phyloP scores from a whole-genome alignment of 2,888 invertebrate species.

The Fragum sueziense region DNA sequence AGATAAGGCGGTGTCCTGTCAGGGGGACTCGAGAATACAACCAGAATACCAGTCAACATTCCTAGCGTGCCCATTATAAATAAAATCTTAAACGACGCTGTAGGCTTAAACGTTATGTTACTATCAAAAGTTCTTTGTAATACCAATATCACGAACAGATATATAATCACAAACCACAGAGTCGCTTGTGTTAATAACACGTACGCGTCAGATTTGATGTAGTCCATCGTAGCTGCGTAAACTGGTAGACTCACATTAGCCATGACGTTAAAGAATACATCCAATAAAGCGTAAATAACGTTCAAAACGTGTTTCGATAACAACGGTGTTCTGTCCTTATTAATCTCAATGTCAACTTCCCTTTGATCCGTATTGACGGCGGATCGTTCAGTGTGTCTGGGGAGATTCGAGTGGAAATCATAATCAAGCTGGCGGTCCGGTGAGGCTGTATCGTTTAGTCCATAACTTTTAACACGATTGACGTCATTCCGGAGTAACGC shows the following conservation, averaged over 20 bases:
- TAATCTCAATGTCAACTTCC: slow-evolving; percentile 13
- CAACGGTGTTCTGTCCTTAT: slow-evolving; percentile 14
- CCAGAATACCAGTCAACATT: slow-evolving; percentile 64
- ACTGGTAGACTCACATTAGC: slow-evolving; percentile 65
- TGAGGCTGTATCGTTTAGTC: slow-evolving; percentile 7
- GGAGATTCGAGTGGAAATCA: neutral
- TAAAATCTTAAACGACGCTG: slow-evolving; percentile 53
- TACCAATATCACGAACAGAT: slow-evolving; percentile 50
- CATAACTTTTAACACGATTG: neutral
- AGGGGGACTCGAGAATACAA: slow-evolving; percentile 66
- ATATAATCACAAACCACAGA: slow-evolving; percentile 57
- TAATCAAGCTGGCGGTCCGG: neutral
- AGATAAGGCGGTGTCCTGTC: slow-evolving; percentile 67
- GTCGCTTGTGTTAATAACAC: slow-evolving; percentile 55
- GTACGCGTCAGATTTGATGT: slow-evolving; percentile 59
- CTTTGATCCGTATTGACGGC: neutral
- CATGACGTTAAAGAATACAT: slow-evolving; percentile 59
- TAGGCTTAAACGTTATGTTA: slow-evolving; percentile 46
- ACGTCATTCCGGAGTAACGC: neutral
- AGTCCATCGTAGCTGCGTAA: slow-evolving; percentile 63
- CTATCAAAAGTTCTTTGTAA: slow-evolving; percentile 52
- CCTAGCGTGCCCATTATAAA: slow-evolving; percentile 61
- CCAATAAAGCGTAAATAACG: slow-evolving; percentile 49
- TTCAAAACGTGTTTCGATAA: slow-evolving; percentile 42
- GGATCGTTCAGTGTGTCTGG: neutral